Evolutionary conservation across 2,888 invertebrate genomes (phyloP), one percentile per base, ranked within the genome.

Genomic region (Eupeodes luniger): DNA sequence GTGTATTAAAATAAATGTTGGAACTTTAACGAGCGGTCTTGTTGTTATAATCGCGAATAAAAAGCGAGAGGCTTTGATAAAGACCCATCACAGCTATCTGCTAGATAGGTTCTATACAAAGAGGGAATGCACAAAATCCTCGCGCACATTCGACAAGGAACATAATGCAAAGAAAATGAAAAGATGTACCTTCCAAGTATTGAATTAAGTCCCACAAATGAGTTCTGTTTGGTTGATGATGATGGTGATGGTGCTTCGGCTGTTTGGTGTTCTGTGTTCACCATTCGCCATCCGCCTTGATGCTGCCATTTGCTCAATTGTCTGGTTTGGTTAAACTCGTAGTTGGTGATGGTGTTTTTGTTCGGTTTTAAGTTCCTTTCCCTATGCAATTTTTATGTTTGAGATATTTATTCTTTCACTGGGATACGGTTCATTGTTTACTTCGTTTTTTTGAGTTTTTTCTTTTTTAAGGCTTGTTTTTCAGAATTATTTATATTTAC

Each of bases 21-120:
- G 85, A 81, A 81, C 81, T 88, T 88, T 88, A 88, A 88, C 88
- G 88, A 88, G 85, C 78, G 78, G 80, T 87, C 87, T 87, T 87
- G 87, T 87, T 87, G 67, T 81, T 84, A 87, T 87, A 81, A 88
- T 81, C 84, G 64, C 84, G 49, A 77, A 74, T 81, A 85, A 85
- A 44, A 85, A 81, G 74, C 64, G 69, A 79, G 75, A 49, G 53
- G 49, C 62, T 66, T 47, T 62, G 64, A 75, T 36, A 74, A 72
- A 51, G 49, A 44, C 55, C 40, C 49, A 64, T 64, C 19, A 16
- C 27, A 27, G 27, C 27, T 27, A 27, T 27, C 27, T 27, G 14
- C 27, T 27, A 12, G 19, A 16, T n/a, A 44, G 6, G 9, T 10
- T 2, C 19, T 14, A 59, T 34, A 44, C 1, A 44, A 6, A 47